These are phyloP conservation scores for Anodontia alba DNA, from an alignment of 2,888 invertebrate genomes.

Conservation along the genomic window DNA sequence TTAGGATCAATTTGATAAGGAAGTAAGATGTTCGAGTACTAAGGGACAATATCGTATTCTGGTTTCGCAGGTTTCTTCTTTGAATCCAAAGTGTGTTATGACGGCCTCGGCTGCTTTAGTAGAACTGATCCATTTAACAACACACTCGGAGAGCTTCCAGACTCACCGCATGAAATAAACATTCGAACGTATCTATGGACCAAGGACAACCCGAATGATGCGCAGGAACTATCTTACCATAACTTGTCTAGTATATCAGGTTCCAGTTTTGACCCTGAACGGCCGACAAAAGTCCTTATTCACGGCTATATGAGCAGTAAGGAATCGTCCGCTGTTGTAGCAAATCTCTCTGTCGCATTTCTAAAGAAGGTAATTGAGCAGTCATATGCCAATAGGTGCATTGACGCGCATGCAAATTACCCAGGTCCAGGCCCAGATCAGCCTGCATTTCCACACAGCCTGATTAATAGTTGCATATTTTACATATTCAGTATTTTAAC, in stretches of 20 bases:
- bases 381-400: too few relatives aligned
- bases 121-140: constrained; percentile 67
- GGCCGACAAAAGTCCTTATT: constrained; percentile 94
- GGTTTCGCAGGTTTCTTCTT: constrained; percentile 30
- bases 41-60: too few relatives aligned
- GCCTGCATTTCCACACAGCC: too few relatives aligned
- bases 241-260: constrained; percentile 90
- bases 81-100: constrained; percentile 69
- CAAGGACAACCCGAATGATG: constrained; percentile 74
- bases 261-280: constrained; percentile 91
- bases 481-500: too few relatives aligned
- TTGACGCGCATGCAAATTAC: too few relatives aligned
- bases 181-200: constrained; percentile 86
- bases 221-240: constrained; percentile 84
- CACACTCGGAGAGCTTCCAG: constrained; percentile 67
- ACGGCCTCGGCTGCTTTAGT: constrained; percentile 73
- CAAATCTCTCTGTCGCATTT: constrained; percentile 95
- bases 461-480: too few relatives aligned
- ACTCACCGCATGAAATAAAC: constrained; percentile 50
- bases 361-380: constrained; percentile 90
- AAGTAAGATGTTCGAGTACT: too few relatives aligned
- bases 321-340: constrained; percentile 94
- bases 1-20: too few relatives aligned
- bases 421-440: too few relatives aligned
- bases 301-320: constrained; percentile 94